Base-by-base conservation (phyloP, 2,797 vertebrate species). In the Cirrhinus molitorella region DNA sequence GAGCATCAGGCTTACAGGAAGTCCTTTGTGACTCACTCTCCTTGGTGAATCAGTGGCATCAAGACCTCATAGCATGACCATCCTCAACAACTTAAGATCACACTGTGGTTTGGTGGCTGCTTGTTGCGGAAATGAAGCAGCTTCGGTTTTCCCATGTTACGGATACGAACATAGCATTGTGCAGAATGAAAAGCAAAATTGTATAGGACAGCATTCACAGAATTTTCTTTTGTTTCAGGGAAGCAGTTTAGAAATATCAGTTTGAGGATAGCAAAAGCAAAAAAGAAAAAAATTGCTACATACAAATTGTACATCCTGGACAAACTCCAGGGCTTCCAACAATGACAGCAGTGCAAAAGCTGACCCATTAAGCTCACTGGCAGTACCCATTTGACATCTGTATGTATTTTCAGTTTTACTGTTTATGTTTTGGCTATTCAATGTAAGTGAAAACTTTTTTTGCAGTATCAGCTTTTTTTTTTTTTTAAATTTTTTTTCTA, bases 51-150 rank as follows among this genome's bases (percentile, higher is more conserved):
- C 71, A 55, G 21, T 55, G 49, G 49, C 19, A 37, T 31, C 17
- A 34, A 37, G 19, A n/a, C n/a, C n/a, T n/a, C n/a, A n/a, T n/a
- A 21, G 47, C 45, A 51, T 51, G 16, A 13, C 25, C 25, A 51
- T 72, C 45, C 25, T 31, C 45, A 51, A 49, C 4, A 19, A 31
- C 45, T 1, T 74, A 55, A 73, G 19, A n/a, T 55, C 12, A 37
- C 19, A 37, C 28, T 74, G 19, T 23, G 49, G 71, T 74, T 74
- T 74, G 49, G 49, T 74, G 71, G 49, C 28, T 55, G 71, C 7
- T 55, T 55, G 21, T 34, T 74, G 12, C 7, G 71, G 49, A 74
- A 55, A 37, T 51, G 19, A 67, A 37, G 28, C 49, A 55, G 19
- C 28, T 55, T 53, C 13, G 49, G 28, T 74, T 74, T 19, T 73